Evolutionary conservation across 2,797 vertebrate species (phyloP), one percentile per base, ranked within the genome.

Genomic region (Siniperca scherzeri): DNA sequence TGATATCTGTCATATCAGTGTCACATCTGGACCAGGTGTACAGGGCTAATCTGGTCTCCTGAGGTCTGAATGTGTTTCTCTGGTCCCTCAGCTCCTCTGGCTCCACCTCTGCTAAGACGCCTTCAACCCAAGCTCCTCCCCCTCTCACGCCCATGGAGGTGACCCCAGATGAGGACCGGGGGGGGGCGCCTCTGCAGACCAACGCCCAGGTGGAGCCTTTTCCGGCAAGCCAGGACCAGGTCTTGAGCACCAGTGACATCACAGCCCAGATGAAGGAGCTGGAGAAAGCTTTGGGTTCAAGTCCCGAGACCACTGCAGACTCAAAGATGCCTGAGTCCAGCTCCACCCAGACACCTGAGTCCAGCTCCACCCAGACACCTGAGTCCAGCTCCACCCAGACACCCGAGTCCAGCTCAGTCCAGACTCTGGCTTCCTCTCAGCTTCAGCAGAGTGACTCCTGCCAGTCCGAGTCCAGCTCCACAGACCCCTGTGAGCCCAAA

Each of bases 181-280:
- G 9, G 48, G 79, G 48, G 38, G 82, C 4, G 46, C 25, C 62
- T 74, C 81, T 89, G 86, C 84, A 89, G 64, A 84, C 65, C 0
- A 7, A 25, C 0, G 7, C 33, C 38, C 44, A 72, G 52, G 40
- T 16, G 4, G 78, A 80, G 4, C 1, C 67, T 60, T 38, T 57
- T 2, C 2, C 33, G 0, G 25, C 21, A 0, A 55, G 17, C 30
- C 84, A 88, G 21, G 80, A 89, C n/a, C 82, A 81, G 70, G 85
- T 80, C 27, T 53, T 78, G 7, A 86, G 57, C 50, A 62, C 70
- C 19, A 88, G 86, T 16, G 91, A 81, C 25, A 5, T 83, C 3
- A 70, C 80, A 27, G 90, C 87, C 5, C 84, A 93, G 70, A 81
- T 94, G 78, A 91, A 92, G 50, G 91, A 94, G 14, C 87, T 93